Evolutionary conservation across 2,797 vertebrate genomes (phyloP).

Genomic region (Lepidocolaptes lacrymiger): DNA sequence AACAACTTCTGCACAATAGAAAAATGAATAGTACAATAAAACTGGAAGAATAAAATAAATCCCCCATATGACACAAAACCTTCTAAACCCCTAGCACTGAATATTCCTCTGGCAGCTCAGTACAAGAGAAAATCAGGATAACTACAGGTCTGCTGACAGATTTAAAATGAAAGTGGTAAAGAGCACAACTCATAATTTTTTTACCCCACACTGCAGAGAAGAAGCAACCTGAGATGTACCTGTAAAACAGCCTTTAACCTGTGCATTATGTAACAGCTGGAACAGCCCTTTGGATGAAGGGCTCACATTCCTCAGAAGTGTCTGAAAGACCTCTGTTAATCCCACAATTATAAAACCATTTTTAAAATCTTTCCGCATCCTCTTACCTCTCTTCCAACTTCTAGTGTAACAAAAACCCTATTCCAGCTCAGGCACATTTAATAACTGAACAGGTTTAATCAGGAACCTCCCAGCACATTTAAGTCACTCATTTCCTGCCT

Average conservation of each 20-base stretch:
- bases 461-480: background rate
- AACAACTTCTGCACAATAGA: background rate
- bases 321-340: background rate
- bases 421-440: background rate
- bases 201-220: background rate
- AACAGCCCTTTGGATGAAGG: background rate
- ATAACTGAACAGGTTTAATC: background rate
- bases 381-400: background rate
- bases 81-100: background rate
- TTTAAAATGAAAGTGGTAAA: background rate
- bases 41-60: background rate
- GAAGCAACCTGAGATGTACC: background rate
- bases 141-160: background rate
- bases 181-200: background rate
- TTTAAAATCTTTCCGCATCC: background rate
- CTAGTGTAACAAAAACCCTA: background rate
- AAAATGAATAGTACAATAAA: background rate
- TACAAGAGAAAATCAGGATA: background rate
- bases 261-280: background rate
- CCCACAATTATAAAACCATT: background rate
- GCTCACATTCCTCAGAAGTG: background rate
- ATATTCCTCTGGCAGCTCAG: background rate
- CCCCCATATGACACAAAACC: background rate
- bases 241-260: background rate
- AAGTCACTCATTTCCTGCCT: background rate